Conservation (phyloP, 2,113 vertebrate genomes). For the Calyptomena viridis region DNA sequence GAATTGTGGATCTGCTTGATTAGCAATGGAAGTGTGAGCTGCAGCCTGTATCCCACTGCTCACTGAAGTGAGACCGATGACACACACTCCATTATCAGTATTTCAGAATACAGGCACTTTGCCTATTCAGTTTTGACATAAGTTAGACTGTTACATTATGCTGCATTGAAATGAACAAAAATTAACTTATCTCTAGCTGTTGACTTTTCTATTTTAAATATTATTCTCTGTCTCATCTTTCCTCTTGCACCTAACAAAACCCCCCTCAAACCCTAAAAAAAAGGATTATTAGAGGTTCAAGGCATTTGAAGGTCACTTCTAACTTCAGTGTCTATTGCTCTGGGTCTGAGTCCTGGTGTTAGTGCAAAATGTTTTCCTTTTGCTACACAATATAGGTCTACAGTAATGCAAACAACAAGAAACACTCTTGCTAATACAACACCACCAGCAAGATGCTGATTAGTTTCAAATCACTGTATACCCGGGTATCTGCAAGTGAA, state of each 20-base stretch:
- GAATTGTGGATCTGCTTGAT: not conserved
- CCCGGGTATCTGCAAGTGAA: not conserved
- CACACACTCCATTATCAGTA: not conserved
- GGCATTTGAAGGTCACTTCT: not conserved
- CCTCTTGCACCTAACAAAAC: not conserved
- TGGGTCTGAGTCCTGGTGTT: not conserved
- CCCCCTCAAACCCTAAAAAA: not conserved
- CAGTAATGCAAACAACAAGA: not conserved
- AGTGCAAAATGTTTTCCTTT: constrained; percentile 4
- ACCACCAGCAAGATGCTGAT: not conserved
- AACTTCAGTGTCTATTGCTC: not conserved
- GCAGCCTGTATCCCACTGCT: not conserved
- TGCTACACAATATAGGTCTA: not conserved
- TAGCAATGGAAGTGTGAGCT: not conserved
- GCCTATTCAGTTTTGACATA: not conserved
- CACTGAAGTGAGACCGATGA: accelerated
- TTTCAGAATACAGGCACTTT: not conserved
- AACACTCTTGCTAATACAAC: not conserved
- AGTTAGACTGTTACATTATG: not conserved
- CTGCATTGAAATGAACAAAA: not conserved
- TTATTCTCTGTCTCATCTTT: not conserved
- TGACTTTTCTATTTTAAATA: not conserved
- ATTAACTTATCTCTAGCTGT: not conserved
- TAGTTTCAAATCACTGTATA: not conserved
- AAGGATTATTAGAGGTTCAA: not conserved